Evolutionary conservation across 2,113 vertebrate species (phyloP).

Genomic region (Bubo bubo): DNA sequence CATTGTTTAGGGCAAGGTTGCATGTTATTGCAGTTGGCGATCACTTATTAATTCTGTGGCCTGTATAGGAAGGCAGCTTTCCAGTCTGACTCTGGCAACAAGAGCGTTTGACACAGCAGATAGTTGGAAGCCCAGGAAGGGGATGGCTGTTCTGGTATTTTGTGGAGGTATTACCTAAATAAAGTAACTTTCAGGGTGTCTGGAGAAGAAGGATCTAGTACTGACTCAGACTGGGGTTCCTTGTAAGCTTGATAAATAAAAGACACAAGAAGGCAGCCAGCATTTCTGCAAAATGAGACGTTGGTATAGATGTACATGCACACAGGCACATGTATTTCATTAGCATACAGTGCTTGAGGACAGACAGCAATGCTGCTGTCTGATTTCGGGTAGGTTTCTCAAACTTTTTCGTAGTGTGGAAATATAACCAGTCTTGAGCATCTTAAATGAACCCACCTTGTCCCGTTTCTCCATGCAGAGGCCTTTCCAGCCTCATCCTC

Average conservation of each 20-base stretch:
- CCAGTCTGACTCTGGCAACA: not conserved
- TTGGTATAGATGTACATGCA: not conserved
- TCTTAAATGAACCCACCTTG: not conserved
- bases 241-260: not conserved
- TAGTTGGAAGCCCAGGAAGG: not conserved
- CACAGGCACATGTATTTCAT: not conserved
- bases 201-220: not conserved
- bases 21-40: not conserved
- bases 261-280: not conserved
- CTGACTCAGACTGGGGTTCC: not conserved
- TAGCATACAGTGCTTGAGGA: not conserved
- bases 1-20: not conserved
- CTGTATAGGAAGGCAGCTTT: not conserved
- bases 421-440: not conserved
- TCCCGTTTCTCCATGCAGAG: not conserved
- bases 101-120: not conserved
- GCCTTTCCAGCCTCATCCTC: not conserved
- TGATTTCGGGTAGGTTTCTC: not conserved
- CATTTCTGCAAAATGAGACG: not conserved
- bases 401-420: not conserved
- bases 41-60: not conserved
- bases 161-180: not conserved
- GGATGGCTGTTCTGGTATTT: not conserved
- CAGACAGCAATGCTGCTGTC: not conserved
- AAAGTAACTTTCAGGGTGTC: not conserved